Conservation (phyloP, 2,797 vertebrate genomes). For the Lagocephalus sceleratus region DNA sequence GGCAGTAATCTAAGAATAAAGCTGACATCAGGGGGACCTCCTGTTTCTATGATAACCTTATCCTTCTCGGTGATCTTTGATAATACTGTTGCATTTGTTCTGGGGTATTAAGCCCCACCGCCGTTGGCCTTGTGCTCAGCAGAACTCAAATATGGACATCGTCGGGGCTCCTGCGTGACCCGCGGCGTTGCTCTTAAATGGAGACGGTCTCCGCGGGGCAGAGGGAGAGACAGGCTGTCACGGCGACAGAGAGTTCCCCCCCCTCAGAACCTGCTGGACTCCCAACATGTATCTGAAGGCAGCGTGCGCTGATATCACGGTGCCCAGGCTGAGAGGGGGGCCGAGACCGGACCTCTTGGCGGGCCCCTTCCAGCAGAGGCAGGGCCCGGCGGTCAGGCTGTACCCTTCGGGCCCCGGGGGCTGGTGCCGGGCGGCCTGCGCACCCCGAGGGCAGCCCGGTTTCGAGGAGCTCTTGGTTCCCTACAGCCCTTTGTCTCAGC, state of each 20-base stretch:
- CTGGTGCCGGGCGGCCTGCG: conserved; percentile 34
- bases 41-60: no score
- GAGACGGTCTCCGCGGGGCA: conserved; percentile 27
- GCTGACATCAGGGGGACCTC: conserved; percentile 52
- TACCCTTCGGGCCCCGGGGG: conserved; percentile 44
- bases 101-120: conserved; percentile 39
- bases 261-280: conserved; percentile 16
- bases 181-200: conserved; percentile 40
- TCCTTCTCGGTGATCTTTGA: conserved; percentile 17
- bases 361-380: conserved; percentile 51
- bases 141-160: conserved; percentile 33
- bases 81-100: conserved; percentile 30
- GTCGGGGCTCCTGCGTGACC: conserved; percentile 31
- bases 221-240: conserved; percentile 51
- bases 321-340: conserved; percentile 60
- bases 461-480: conserved; percentile 44
- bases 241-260: conserved; percentile 41
- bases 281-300: conserved; percentile 69
- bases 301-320: conserved; percentile 58
- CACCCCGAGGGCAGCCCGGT: conserved; percentile 32
- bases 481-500: conserved; percentile 36
- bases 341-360: conserved; percentile 50
- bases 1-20: conserved; percentile 67
- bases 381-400: conserved; percentile 36
- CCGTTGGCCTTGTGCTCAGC: conserved; percentile 22